Percentiles rank a stretch among this genome's conserved stretches.
Conservation (phyloP, 2,797 vertebrate species). For the Antrozous pallidus region DNA sequence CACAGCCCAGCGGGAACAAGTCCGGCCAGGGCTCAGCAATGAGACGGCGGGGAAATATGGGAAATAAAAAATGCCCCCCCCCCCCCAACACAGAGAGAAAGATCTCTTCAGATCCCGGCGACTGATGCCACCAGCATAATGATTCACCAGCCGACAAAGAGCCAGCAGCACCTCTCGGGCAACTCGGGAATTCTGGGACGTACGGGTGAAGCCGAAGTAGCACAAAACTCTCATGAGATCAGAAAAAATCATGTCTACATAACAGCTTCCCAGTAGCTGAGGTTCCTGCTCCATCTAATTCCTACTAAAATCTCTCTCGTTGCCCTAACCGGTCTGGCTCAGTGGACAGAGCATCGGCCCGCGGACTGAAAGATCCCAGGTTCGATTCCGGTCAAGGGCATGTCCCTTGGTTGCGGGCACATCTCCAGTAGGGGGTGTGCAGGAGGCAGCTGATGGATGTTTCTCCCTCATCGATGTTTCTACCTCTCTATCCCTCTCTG, state of each 20-base stretch:
- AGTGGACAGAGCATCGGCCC: too few relatives aligned
- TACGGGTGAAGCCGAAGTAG: neutral
- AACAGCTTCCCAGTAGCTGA: neutral
- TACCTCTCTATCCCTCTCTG: too few relatives aligned
- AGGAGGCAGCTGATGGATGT: too few relatives aligned
- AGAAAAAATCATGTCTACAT: neutral
- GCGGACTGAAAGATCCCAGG: too few relatives aligned
- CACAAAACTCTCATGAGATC: fast-evolving
- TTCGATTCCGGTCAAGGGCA: too few relatives aligned
- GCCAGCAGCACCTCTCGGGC: neutral
- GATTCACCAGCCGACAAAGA: neutral
- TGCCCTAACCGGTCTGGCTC: too few relatives aligned
- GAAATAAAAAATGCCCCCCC: neutral
- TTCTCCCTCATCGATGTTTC: too few relatives aligned
- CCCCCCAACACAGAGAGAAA: neutral
- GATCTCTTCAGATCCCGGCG: neutral
- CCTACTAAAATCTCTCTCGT: neutral
- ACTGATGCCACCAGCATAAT: neutral
- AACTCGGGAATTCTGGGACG: neutral
- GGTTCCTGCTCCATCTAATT: neutral
- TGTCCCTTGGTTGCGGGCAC: too few relatives aligned
- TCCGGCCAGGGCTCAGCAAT: neutral
- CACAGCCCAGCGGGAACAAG: neutral
- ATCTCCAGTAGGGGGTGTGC: too few relatives aligned
- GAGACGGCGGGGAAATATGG: neutral